Conservation (phyloP, 1,140 invertebrate genomes). For the Gerris buenoi region DNA sequence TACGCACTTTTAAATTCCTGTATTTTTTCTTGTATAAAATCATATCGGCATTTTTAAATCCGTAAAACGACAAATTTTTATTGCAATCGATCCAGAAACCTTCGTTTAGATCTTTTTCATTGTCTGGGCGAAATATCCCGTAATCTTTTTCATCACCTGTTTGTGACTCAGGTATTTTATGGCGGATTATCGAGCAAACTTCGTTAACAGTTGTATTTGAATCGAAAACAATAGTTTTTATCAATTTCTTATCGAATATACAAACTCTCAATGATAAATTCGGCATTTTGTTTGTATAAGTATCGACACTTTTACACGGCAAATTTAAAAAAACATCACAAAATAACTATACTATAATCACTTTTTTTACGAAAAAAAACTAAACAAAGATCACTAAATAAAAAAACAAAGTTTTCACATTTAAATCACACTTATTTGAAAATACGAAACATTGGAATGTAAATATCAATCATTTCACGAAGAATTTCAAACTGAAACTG, state of each 20-base stretch:
- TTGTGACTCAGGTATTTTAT: not conserved
- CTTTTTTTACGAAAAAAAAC: too few relatives aligned
- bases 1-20: constrained; percentile 79
- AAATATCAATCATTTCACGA: too few relatives aligned
- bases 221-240: not conserved
- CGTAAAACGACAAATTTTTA: not conserved
- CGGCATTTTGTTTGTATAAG: not conserved
- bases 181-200: not conserved
- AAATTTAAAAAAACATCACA: too few relatives aligned
- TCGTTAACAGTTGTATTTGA: not conserved
- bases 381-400: too few relatives aligned
- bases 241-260: not conserved
- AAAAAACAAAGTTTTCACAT: too few relatives aligned
- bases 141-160: not conserved
- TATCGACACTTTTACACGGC: too few relatives aligned
- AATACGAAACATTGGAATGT: too few relatives aligned
- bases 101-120: not conserved
- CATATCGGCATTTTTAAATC: constrained; percentile 39
- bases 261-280: not conserved
- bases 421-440: too few relatives aligned
- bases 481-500: too few relatives aligned
- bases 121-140: not conserved
- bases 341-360: too few relatives aligned
- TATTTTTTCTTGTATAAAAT: constrained; percentile 89
- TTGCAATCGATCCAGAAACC: not conserved